Base-by-base conservation (phyloP, 1,140 invertebrate genomes). In the Thaumatotibia leucotreta region DNA sequence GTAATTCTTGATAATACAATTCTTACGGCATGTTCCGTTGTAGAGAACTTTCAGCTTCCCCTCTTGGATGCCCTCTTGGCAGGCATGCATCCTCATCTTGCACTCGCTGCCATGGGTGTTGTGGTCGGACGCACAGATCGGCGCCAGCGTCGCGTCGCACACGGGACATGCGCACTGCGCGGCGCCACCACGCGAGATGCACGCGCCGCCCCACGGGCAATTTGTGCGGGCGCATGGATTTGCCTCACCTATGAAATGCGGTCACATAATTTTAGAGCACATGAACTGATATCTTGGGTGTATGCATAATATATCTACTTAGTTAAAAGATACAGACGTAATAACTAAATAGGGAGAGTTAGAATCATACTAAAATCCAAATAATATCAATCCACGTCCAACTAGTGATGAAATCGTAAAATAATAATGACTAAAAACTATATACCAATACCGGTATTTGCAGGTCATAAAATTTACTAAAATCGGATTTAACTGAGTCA, bases 51-150 rank as follows among this genome's bases (percentile, higher is more conserved):
- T 70, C 2, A 90, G 70, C 0, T 90, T 82, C 5, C 79, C 76
- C 35, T 90, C 86, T 14, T 77, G 75, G 4, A 85, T 71, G 14
- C 80, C 77, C n/a, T 82, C 72, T 65, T 88, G 84, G 89, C 97
- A 98, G 4, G 95, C 94, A 80, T 97, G 95, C 74, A 94, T 92
- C 69, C 94, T 93, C 79, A 98, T 94, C 82, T 96, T 96, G 88
- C 97, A 98, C 79, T 95, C 95, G 91, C 97, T 97, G 68, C 95
- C 93, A 82, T 98, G 98, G 50, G 96, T 96, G 79, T 96, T 95
- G 67, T 96, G 96, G 84, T 98, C 96, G 39, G 95, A 94, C 11
- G 96, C 97, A 78, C 97, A 98, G 5, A 98, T 95, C 0, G 97
- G 96, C 63, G 94, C 92, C 73, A 96, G 96, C 79, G 97, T 95